phyloP scores from a whole-genome alignment of 2,888 invertebrate genomes.

The Trachelus stipa region DNA sequence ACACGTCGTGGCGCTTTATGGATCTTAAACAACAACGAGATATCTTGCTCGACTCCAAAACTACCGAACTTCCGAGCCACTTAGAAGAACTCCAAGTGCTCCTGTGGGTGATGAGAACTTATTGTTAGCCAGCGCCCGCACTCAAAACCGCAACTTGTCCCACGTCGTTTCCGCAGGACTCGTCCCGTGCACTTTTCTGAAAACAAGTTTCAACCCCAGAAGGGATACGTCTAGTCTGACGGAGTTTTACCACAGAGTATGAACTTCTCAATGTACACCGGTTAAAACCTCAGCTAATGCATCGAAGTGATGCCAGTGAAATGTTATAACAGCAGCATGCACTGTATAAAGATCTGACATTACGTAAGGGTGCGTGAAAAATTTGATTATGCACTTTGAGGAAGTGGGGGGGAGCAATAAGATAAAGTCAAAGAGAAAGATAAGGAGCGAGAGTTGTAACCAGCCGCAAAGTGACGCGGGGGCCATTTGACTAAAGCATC shows the following conservation, averaged over 20 bases:
- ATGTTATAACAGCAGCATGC: neutral
- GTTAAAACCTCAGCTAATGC: neutral
- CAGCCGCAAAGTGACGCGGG: slow-evolving; percentile 27
- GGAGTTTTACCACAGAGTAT: neutral
- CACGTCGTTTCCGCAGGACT: slow-evolving; percentile 15
- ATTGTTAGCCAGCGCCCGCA: slow-evolving; percentile 32
- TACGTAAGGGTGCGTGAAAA: neutral
- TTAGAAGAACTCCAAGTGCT: slow-evolving; percentile 32
- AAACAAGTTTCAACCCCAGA: neutral
- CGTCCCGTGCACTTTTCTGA: neutral
- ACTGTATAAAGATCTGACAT: neutral
- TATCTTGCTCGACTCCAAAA: slow-evolving; percentile 28
- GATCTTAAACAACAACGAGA: slow-evolving; percentile 29
- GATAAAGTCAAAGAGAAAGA: slow-evolving; percentile 9
- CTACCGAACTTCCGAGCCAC: slow-evolving; percentile 33
- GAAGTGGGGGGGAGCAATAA: neutral
- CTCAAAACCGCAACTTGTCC: slow-evolving; percentile 17
- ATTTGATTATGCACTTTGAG: slow-evolving; percentile 2
- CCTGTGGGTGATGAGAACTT: slow-evolving; percentile 39
- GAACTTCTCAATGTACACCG: neutral
- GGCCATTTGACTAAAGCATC: slow-evolving; percentile 29
- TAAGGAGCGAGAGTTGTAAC: slow-evolving; percentile 5
- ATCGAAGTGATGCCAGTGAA: neutral
- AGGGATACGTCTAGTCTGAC: neutral
- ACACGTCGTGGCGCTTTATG: slow-evolving; percentile 10